Base-by-base conservation (phyloP, 2,797 vertebrate genomes). In the Melanotaenia nigrans region DNA sequence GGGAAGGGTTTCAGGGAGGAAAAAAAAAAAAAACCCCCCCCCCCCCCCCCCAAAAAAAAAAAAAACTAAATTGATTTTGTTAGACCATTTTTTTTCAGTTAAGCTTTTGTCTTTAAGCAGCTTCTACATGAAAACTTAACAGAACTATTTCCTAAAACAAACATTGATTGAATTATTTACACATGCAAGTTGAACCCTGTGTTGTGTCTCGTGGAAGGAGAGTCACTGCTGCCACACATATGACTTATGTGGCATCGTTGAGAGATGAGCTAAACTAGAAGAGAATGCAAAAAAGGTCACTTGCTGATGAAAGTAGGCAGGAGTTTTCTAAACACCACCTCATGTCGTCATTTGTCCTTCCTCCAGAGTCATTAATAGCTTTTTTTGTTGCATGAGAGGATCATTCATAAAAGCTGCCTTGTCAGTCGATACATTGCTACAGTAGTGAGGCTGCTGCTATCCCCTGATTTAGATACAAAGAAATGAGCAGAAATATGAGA, bases 361-460 rank as follows among this genome's bases (percentile, higher is more conserved):
- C 38, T 59, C 79, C 68, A 54, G 61, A 72, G 66, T 49, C 61
- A 60, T 74, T 84, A 84, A 85, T 87, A 80, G 65, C 59, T 89
- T 81, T 85, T 28, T 71, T 61, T 77, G 47, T 65, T 40, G 35
- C 66, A 65, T 35, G 28, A 18, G 67, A 75, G 69, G 61, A 83
- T 90, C 79, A 65, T 89, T 86, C 72, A 82, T 89, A 77, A 77
- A 66, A 85, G 84, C 70, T 69, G 77, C 61, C 78, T 64, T 61
- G 78, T 83, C 79, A 70, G 76, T 73, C 72, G 80, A 65, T 47
- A 61, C 64, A 22, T 8, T 9, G 61, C 66, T 20, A 61, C 66
- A 75, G 66, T 22, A 13, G 38, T 47, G 62, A 71, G 61, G 58
- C 49, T 45, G 40, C 42, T 22, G 35, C 60, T 70, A 61, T 82